phyloP scores from a whole-genome alignment of 2,113 vertebrate species.

The Poeciliopsis prolifica region DNA sequence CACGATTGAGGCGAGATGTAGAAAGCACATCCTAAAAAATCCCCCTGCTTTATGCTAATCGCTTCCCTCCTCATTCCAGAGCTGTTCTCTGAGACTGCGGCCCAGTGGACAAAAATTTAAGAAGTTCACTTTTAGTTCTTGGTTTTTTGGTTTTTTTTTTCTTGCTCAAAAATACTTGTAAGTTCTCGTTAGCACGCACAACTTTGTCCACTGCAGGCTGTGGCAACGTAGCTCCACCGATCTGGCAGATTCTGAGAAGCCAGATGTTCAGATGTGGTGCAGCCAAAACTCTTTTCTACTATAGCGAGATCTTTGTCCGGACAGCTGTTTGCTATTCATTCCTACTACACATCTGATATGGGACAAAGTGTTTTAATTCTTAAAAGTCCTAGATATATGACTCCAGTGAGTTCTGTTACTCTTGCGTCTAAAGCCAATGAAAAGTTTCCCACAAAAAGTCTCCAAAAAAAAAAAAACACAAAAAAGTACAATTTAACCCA shows the following conservation, averaged over 20 bases:
- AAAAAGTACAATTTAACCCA: neutral
- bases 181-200: too few species aligned
- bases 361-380: neutral
- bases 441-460: neutral
- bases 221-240: conserved; percentile 34
- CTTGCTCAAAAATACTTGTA: too few species aligned
- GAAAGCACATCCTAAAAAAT: conserved; percentile 10
- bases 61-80: neutral
- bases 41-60: conserved; percentile 5
- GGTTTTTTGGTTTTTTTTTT: too few species aligned
- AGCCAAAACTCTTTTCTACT: conserved; percentile 15
- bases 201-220: conserved; percentile 43
- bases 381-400: neutral
- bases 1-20: conserved; percentile 56
- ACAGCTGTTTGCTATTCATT: conserved; percentile 2
- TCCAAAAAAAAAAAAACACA: neutral
- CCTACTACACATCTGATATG: neutral
- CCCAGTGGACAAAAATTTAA: too few species aligned
- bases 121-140: too few species aligned
- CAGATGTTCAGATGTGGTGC: conserved; percentile 43
- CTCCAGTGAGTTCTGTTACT: neutral
- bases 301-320: conserved; percentile 9
- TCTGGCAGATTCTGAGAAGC: conserved; percentile 37
- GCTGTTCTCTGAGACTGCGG: neutral
- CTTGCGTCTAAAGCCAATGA: neutral